A percentile compares a stretch with the other conserved stretches of the same genome.
Evolutionary conservation across 2,888 invertebrate species (phyloP).

Genomic region (Homarus gammarus): DNA sequence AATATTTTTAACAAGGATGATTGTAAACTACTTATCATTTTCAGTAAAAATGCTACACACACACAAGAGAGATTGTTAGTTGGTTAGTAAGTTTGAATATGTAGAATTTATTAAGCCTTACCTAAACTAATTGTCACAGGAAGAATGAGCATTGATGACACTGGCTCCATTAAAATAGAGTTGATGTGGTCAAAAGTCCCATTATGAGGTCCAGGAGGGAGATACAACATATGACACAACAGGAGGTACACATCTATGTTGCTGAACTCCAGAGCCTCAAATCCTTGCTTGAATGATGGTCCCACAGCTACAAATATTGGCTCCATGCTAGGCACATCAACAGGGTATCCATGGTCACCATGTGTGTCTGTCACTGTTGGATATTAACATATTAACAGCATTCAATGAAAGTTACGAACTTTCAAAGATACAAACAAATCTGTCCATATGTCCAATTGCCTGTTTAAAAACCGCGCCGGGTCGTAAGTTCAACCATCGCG

Average conservation of each 20-base stretch:
- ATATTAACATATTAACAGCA: background rate
- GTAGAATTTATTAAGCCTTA: background rate
- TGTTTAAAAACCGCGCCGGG: too few species aligned
- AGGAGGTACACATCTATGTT: conserved; percentile 80
- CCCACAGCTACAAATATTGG: conserved; percentile 80
- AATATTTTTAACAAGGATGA: too few species aligned
- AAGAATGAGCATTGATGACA: background rate
- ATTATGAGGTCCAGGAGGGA: conserved; percentile 77
- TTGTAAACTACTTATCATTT: too few species aligned
- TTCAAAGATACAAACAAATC: too few species aligned
- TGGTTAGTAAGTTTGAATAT: too few species aligned
- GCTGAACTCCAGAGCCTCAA: conserved; percentile 78
- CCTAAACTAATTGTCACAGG: conserved; percentile 54
- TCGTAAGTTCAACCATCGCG: too few species aligned
- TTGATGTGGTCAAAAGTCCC: conserved; percentile 49
- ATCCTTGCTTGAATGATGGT: conserved; percentile 78
- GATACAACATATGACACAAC: conserved; percentile 79
- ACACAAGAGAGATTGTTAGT: too few species aligned
- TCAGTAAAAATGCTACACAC: too few species aligned
- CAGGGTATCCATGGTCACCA: conserved; percentile 79
- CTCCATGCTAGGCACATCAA: conserved; percentile 79
- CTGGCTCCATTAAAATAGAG: conserved; percentile 48
- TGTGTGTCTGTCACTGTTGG: conserved; percentile 49
- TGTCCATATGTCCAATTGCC: too few species aligned
- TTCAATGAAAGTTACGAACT: too few species aligned